Evolutionary conservation across 2,888 invertebrate genomes (phyloP).

Genomic region (Poecilus cupreus): DNA sequence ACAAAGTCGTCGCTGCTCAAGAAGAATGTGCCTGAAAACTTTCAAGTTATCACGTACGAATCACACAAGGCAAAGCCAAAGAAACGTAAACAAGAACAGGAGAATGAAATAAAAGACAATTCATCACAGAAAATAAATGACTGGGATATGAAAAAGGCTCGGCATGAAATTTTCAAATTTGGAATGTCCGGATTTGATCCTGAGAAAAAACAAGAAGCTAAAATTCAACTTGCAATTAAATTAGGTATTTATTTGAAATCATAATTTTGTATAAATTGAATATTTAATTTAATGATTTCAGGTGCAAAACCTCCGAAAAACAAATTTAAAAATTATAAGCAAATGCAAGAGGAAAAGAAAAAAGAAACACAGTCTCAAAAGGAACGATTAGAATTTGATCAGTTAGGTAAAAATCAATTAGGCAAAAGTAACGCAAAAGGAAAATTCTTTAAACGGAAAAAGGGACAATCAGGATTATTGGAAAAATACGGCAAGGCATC

Average conservation of each 20-base stretch:
- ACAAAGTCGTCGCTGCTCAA: slow-evolving; percentile 76
- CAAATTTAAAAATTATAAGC: slow-evolving; percentile 83
- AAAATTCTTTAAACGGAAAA: slow-evolving; percentile 73
- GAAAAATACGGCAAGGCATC: slow-evolving; percentile 69
- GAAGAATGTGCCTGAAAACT: slow-evolving; percentile 72
- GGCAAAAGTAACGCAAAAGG: slow-evolving; percentile 77
- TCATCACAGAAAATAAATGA: slow-evolving; percentile 69
- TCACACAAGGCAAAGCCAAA: slow-evolving; percentile 75
- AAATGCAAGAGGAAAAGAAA: slow-evolving; percentile 78
- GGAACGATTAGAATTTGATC: slow-evolving; percentile 74
- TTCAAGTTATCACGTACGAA: slow-evolving; percentile 74
- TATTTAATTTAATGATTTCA: slow-evolving; percentile 66
- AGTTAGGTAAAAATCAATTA: slow-evolving; percentile 77
- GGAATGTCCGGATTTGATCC: slow-evolving; percentile 86
- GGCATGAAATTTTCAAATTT: slow-evolving; percentile 89
- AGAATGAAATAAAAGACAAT: slow-evolving; percentile 5
- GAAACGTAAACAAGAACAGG: slow-evolving; percentile 60
- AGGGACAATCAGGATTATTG: slow-evolving; percentile 71
- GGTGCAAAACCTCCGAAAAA: slow-evolving; percentile 87
- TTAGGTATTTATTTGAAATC: slow-evolving; percentile 76
- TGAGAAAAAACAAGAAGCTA: slow-evolving; percentile 84
- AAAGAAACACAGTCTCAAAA: slow-evolving; percentile 74
- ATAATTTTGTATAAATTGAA: not conserved
- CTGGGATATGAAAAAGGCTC: slow-evolving; percentile 84
- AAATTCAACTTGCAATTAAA: slow-evolving; percentile 84